Conservation (phyloP, 2,888 invertebrate species). For the Ctenicera cuprea region DNA sequence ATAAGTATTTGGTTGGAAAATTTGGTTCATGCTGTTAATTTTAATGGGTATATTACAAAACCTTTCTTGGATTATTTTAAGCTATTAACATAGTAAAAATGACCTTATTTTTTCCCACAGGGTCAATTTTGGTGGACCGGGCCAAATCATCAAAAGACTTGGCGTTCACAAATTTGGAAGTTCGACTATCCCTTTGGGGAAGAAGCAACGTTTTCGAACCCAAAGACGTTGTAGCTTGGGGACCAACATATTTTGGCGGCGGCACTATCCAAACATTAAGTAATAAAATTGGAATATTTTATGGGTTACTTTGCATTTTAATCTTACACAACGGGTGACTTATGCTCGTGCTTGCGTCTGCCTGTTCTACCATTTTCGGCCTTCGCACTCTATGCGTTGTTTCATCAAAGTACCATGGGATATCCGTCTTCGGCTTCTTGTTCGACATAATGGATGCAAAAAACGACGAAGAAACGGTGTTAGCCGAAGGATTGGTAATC, state of each 20-base stretch:
- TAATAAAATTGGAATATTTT: no score
- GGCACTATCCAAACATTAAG: neutral
- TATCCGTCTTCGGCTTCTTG: neutral
- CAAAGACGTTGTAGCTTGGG: neutral
- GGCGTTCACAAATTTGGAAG: neutral
- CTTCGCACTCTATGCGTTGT: neutral
- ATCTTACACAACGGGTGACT: neutral
- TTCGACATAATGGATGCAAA: no score
- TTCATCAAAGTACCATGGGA: neutral
- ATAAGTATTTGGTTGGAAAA: no score
- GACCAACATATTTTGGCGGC: neutral
- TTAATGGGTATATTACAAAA: no score
- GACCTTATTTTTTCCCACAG: slow-evolving; percentile 40
- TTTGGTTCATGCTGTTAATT: no score
- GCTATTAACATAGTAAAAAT: no score
- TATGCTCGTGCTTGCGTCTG: neutral
- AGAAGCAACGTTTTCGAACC: neutral
- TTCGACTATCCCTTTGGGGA: neutral
- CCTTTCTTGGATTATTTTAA: no score
- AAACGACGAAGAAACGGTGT: no score
- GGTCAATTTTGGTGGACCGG: neutral
- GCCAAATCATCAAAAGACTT: no score
- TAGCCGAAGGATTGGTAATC: no score
- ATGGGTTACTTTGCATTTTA: neutral
- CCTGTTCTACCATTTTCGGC: neutral